Evolutionary conservation across 2,113 vertebrate species (phyloP).

Genomic region (Ptyas mucosa): DNA sequence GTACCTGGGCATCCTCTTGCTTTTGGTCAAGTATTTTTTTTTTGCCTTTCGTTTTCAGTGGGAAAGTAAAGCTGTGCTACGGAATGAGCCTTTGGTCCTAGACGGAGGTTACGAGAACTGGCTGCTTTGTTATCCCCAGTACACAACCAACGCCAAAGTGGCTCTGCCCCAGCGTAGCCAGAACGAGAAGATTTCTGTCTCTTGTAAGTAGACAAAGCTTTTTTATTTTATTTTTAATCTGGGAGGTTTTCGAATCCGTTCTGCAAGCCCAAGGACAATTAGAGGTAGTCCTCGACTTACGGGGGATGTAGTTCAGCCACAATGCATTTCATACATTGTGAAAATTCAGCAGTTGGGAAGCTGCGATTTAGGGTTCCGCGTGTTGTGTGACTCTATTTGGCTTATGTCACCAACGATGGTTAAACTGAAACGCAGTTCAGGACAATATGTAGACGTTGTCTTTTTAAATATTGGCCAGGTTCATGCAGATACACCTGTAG

Average conservation of each 20-base stretch:
- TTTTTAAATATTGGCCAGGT: background rate
- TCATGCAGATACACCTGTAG: background rate
- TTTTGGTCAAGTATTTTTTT: conserved; percentile 7
- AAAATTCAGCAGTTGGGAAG: background rate
- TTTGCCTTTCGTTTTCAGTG: conserved; percentile 74
- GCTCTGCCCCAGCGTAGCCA: conserved; percentile 75
- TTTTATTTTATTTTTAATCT: background rate
- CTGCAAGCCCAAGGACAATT: background rate
- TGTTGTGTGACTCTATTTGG: background rate
- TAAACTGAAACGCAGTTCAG: too few species aligned
- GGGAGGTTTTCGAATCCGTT: background rate
- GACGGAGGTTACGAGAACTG: conserved; percentile 98
- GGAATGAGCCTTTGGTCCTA: conserved; percentile 87
- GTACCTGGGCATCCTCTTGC: background rate
- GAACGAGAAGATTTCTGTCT: conserved; percentile 75
- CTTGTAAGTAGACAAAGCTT: conserved; percentile 76
- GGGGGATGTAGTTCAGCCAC: background rate
- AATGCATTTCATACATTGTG: background rate
- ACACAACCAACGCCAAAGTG: conserved; percentile 90
- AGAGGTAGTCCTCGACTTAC: background rate
- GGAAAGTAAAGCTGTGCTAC: conserved; percentile 89
- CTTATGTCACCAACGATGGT: too few species aligned
- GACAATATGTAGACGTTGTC: background rate
- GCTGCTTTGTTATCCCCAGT: conserved; percentile 96
- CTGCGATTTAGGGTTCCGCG: background rate